Evolutionary conservation across 2,797 vertebrate genomes (phyloP).

Genomic region (Hyperoplus immaculatus): DNA sequence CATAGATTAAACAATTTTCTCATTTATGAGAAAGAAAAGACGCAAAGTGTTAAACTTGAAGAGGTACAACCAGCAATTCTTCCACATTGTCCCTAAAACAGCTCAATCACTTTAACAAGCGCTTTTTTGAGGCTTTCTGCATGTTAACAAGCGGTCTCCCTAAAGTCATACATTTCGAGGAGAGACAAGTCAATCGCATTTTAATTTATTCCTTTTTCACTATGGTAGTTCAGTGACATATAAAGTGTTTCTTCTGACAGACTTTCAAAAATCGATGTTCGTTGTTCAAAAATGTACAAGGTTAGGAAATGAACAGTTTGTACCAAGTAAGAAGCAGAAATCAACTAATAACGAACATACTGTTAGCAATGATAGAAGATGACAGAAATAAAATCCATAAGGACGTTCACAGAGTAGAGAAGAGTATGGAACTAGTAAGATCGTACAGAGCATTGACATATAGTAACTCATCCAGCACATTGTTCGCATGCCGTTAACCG

Average conservation of each 20-base stretch:
- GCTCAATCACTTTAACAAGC: background rate
- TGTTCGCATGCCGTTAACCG: constrained; percentile 7
- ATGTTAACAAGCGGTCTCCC: background rate
- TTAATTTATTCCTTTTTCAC: background rate
- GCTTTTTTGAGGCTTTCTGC: background rate
- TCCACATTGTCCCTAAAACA: background rate
- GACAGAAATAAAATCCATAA: constrained; percentile 3
- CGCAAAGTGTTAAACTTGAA: background rate
- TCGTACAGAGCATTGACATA: background rate
- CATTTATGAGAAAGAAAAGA: background rate
- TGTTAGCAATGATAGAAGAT: background rate
- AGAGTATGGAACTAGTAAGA: constrained; percentile 3
- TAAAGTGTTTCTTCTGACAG: no score
- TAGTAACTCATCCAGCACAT: background rate
- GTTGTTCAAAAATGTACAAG: background rate
- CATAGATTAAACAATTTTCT: background rate
- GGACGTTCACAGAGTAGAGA: background rate
- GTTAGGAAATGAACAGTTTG: background rate
- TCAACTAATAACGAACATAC: background rate
- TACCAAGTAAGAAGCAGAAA: no score
- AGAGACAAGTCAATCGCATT: no score
- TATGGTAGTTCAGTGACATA: no score
- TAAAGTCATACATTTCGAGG: no score
- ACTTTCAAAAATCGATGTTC: no score
- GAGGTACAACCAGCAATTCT: background rate